Percentiles rank a stretch among this genome's conserved stretches.
phyloP scores from a whole-genome alignment of 2,888 invertebrate genomes.

The Antitype chi region DNA sequence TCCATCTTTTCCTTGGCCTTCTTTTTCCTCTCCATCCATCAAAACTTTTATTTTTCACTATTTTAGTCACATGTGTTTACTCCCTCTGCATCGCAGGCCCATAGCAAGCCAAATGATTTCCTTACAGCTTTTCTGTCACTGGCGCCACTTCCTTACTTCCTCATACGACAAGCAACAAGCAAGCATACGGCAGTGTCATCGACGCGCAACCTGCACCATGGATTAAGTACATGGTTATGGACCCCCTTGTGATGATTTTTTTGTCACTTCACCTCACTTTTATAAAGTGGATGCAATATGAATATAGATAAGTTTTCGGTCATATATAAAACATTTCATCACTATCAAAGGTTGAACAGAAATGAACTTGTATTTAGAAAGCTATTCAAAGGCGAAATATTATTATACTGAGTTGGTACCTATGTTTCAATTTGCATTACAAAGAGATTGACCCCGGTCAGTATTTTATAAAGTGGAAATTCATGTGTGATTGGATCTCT shows the following conservation, averaged over 20 bases:
- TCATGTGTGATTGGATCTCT: constrained; percentile 7
- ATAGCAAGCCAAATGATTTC: not conserved
- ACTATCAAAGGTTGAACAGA: constrained; percentile 1
- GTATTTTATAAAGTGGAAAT: constrained; percentile 5
- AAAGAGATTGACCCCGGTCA: constrained; percentile 23
- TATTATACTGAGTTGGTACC: not conserved
- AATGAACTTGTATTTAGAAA: constrained; percentile 7
- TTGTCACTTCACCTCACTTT: not conserved
- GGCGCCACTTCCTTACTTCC: not conserved
- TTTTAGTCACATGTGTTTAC: not conserved
- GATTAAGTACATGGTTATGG: too few species aligned
- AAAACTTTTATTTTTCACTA: not conserved
- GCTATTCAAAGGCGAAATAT: constrained; percentile 3
- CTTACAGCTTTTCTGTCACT: not conserved
- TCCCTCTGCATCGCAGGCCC: not conserved
- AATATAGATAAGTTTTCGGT: not conserved
- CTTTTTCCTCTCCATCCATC: too few species aligned
- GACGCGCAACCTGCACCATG: too few species aligned
- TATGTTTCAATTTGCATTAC: constrained; percentile 42
- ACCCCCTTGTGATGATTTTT: too few species aligned
- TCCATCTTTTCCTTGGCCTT: too few species aligned
- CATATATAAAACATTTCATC: constrained; percentile 7
- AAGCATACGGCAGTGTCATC: too few species aligned
- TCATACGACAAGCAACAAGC: too few species aligned
- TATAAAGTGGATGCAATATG: not conserved